Percentiles rank a stretch among this genome's conserved stretches.
These are phyloP conservation scores for Harpalus rubripes DNA, from an alignment of 2,888 invertebrate species.

Conservation along the genomic window DNA sequence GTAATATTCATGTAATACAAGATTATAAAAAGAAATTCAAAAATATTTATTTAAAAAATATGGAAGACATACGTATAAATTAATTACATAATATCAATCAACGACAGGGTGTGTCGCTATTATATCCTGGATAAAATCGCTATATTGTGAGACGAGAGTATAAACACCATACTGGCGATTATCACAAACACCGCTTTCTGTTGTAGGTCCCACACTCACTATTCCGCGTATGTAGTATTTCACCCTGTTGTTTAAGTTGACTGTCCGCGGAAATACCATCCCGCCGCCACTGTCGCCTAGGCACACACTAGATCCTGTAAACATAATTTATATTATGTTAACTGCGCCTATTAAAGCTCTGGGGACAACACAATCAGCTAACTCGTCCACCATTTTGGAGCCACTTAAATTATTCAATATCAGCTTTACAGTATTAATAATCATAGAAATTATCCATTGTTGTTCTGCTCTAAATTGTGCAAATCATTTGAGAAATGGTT, in stretches of 20 bases:
- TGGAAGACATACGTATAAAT: not conserved
- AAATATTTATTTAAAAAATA: slow-evolving; percentile 30
- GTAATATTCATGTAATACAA: too few relatives aligned
- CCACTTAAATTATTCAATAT: too few relatives aligned
- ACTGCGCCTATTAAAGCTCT: too few relatives aligned
- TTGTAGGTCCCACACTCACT: slow-evolving; percentile 75
- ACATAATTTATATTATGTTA: not conserved
- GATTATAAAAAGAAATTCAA: slow-evolving; percentile 8
- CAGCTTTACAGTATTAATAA: too few relatives aligned
- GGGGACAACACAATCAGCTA: too few relatives aligned
- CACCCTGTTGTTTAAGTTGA: slow-evolving; percentile 70
- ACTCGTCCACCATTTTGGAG: too few relatives aligned
- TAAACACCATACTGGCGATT: slow-evolving; percentile 66
- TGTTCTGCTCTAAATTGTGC: too few relatives aligned
- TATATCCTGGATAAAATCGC: not conserved
- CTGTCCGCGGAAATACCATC: slow-evolving; percentile 73
- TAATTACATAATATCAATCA: not conserved
- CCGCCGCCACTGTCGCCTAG: slow-evolving; percentile 78
- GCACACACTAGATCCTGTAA: slow-evolving; percentile 76
- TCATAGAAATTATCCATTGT: too few relatives aligned
- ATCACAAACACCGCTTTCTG: slow-evolving; percentile 69
- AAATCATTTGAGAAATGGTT: too few relatives aligned
- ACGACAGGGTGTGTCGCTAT: not conserved
- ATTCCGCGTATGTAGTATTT: slow-evolving; percentile 76
- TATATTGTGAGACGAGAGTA: slow-evolving; percentile 61